These are phyloP conservation scores for Todus mexicanus DNA, from an alignment of 2,797 vertebrate species.

Conservation along the genomic window DNA sequence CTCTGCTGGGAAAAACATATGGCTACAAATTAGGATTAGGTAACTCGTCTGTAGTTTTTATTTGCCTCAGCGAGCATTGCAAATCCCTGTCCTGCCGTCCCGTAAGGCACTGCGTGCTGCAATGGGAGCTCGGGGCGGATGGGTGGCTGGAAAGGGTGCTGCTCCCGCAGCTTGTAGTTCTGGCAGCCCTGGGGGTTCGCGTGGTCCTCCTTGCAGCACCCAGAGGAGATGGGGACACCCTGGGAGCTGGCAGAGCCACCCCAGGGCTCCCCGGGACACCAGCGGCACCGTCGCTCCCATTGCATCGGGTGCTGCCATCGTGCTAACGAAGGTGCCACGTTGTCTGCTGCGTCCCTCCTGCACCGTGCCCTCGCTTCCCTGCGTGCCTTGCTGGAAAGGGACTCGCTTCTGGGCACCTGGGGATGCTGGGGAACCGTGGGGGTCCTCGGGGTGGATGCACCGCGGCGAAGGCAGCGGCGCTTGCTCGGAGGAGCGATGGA, in stretches of 20 bases:
- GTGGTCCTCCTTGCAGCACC: background rate
- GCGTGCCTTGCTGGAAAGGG: rapidly evolving
- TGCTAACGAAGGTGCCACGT: background rate
- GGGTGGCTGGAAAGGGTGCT: background rate
- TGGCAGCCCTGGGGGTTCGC: no score
- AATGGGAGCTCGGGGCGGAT: rapidly evolving
- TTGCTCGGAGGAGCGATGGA: background rate
- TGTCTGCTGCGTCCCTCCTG: no score
- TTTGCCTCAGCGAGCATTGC: background rate
- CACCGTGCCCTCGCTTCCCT: rapidly evolving
- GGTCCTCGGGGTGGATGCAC: background rate
- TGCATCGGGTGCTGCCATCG: rapidly evolving
- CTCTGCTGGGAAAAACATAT: constrained; percentile 24
- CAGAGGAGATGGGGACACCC: background rate
- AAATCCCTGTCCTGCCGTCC: background rate
- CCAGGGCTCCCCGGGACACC: rapidly evolving
- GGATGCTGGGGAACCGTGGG: rapidly evolving
- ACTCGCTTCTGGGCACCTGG: rapidly evolving
- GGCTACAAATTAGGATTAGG: constrained; percentile 16
- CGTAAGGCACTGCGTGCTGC: rapidly evolving
- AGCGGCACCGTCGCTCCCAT: rapidly evolving
- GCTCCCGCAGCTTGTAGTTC: background rate
- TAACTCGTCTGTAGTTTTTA: background rate
- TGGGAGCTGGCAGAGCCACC: rapidly evolving
- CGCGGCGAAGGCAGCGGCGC: background rate